Conservation (phyloP, 2,113 vertebrate genomes). For the Gambusia affinis region DNA sequence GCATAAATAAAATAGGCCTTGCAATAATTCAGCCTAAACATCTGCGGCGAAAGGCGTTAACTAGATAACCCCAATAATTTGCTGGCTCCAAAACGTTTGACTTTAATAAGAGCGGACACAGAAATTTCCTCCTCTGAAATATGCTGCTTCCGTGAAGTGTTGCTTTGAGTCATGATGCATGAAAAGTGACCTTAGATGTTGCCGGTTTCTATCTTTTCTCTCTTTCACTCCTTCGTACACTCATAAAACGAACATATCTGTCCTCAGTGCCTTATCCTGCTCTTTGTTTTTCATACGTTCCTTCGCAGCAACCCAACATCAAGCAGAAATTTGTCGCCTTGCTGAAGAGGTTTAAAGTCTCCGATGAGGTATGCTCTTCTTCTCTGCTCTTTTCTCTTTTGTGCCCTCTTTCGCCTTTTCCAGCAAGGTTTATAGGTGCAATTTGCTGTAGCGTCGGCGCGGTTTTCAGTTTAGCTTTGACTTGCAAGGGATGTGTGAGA, state of each 20-base stretch:
- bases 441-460: background rate
- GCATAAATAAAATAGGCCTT: constrained; percentile 9
- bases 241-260: constrained; percentile 8
- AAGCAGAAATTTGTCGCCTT: constrained; percentile 78
- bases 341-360: constrained; percentile 76
- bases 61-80: background rate
- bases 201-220: background rate
- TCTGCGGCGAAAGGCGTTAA: background rate
- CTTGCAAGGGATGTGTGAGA: constrained; percentile 21
- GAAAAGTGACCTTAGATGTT: constrained; percentile 8
- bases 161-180: constrained; percentile 40
- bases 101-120: constrained; percentile 4
- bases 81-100: background rate
- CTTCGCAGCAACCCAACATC: constrained; percentile 74
- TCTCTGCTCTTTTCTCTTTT: background rate
- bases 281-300: background rate
- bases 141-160: constrained; percentile 34
- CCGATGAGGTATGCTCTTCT: constrained; percentile 62
- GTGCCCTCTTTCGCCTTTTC: background rate
- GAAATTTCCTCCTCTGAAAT: constrained; percentile 1
- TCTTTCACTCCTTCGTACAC: constrained; percentile 6
- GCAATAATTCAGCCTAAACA: constrained; percentile 8
- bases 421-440: background rate
- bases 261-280: constrained; percentile 1
- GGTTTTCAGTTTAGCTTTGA: constrained; percentile 23